phyloP scores from a whole-genome alignment of 1,140 invertebrate genomes.

The Probaryconus sp. region DNA sequence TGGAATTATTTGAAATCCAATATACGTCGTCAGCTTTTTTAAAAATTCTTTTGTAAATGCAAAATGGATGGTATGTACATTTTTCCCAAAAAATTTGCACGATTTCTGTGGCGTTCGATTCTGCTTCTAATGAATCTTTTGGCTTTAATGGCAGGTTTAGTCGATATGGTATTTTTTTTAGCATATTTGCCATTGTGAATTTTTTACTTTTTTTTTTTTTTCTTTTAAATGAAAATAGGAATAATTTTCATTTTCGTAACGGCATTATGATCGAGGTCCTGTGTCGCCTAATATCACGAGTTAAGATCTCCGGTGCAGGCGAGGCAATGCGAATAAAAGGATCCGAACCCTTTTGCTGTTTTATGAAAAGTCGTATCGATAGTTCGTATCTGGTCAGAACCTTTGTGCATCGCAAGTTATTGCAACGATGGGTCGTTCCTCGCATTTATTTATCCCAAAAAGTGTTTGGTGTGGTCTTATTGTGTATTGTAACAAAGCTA shows the following conservation, averaged over 20 bases:
- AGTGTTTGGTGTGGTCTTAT: background rate
- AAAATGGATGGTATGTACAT: too few relatives aligned
- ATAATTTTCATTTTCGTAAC: background rate
- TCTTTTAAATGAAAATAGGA: too few relatives aligned
- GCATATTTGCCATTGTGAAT: too few relatives aligned
- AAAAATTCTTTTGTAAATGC: too few relatives aligned
- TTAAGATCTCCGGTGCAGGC: constrained; percentile 56
- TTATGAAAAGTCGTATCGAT: constrained; percentile 32
- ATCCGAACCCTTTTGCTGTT: constrained; percentile 17
- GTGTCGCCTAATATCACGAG: constrained; percentile 44
- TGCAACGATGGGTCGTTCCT: background rate
- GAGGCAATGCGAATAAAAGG: constrained; percentile 45
- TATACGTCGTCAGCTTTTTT: too few relatives aligned
- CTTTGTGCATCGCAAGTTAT: constrained; percentile 1
- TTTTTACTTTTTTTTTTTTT: too few relatives aligned
- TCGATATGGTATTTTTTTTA: too few relatives aligned
- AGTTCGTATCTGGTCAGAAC: background rate
- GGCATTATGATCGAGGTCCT: constrained; percentile 1
- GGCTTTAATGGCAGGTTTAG: too few relatives aligned
- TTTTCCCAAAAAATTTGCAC: too few relatives aligned
- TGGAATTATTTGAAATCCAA: too few relatives aligned
- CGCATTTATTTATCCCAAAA: background rate
- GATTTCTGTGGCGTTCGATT: too few relatives aligned
- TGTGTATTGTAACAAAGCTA: constrained; percentile 1
- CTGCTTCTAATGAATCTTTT: too few relatives aligned